Percentiles rank a stretch among this genome's conserved stretches.
phyloP scores from a whole-genome alignment of 1,140 invertebrate genomes.

The Doryteuthis pealeii region DNA sequence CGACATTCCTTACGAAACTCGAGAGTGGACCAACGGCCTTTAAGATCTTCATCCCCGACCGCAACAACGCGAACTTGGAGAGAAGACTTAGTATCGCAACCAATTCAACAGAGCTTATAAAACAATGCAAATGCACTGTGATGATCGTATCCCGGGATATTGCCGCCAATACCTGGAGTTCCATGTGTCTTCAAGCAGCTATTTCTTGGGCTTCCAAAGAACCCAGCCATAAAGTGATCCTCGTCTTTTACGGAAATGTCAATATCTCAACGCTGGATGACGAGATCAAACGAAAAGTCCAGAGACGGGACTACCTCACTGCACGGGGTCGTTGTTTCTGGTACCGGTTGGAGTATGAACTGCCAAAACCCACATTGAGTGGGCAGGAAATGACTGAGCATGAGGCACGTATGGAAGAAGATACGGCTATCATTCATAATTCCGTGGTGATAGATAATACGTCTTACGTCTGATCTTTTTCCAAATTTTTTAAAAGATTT shows the following conservation, averaged over 20 bases:
- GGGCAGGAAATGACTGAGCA: background rate
- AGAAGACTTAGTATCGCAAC: background rate
- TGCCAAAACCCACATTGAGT: background rate
- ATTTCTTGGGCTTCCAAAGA: background rate
- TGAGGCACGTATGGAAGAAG: background rate
- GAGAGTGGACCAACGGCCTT: background rate
- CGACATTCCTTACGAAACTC: background rate
- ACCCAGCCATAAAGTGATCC: background rate
- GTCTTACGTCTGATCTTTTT: background rate
- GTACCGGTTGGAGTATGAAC: slow-evolving; percentile 2
- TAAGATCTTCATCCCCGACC: slow-evolving; percentile 7
- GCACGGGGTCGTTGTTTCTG: slow-evolving; percentile 6
- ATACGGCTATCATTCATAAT: background rate
- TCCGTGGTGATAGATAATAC: background rate
- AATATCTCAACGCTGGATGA: slow-evolving; percentile 3
- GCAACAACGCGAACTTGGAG: background rate
- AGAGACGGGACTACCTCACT: background rate
- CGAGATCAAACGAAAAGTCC: background rate
- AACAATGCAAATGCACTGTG: slow-evolving; percentile 1
- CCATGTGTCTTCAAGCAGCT: background rate
- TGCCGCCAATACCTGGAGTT: background rate
- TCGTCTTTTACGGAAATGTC: background rate
- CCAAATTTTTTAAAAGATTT: too few species aligned
- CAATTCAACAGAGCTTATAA: background rate
- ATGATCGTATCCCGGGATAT: background rate